Base-by-base conservation (phyloP, 2,888 invertebrate genomes). In the Limnephilus auricula region DNA sequence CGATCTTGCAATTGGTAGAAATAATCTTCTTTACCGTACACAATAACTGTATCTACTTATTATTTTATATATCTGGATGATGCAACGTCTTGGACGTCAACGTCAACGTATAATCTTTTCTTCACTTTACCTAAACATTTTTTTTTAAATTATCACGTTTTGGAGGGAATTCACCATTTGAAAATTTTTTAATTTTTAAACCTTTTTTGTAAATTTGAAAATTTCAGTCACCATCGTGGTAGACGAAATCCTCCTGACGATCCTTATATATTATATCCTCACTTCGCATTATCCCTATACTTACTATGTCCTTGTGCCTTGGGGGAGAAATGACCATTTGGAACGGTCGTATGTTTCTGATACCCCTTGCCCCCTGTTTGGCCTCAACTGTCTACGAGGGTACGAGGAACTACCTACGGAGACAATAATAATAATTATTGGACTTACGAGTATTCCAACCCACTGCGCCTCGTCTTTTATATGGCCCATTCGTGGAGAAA, bases 271-370 rank as follows among this genome's bases (percentile, higher is more conserved):
- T 65, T 25, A 65, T n/a, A 25, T 65, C 65, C 25, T 65, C 65
- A 65, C 65, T 65, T 65, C 65, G 65, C 65, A 65, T 65, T 65
- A 65, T 65, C 65, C 65, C 65, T 65, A 65, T 65, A 9, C 65
- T 65, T 65, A 65, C 25, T 65, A 65, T 65, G 65, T 65, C 65
- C 25, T 9, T 65, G 65, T 65, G 65, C 65, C 25, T 34, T 50
- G n/a, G 50, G 86, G 86, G 31, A 30, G 65, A 86, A 86, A 31
- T 86, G 86, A 65, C 86, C 86, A 86, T 86, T 86, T 65, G 65
- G 65, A 86, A 86, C 31, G 31, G 50, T 86, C 86, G 86, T 86
- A 86, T 32, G 31, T 86, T 86, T 65, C 50, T 86, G 50, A 34
- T 85, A 85, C 85, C 34, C 84, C 30, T 40, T 84, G 34, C 84